Conservation (phyloP, 1,140 invertebrate species). For the Hermatobates lingyangjiaoensis region DNA sequence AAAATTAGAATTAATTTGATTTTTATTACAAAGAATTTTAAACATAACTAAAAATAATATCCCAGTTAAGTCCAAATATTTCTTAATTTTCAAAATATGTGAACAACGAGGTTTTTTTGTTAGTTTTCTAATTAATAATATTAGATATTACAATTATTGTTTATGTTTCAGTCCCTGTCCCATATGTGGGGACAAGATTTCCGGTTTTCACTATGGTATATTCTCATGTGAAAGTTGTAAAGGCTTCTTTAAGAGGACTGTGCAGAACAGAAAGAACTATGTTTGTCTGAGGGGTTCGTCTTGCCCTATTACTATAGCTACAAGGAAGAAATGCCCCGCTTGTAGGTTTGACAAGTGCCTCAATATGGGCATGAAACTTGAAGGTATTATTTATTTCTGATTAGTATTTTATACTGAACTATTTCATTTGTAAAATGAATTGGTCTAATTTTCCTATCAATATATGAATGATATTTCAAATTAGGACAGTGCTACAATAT, state of each 20-base stretch:
- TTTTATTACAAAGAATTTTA: too few relatives aligned
- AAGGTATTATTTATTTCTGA: constrained; percentile 40
- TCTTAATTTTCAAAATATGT: too few relatives aligned
- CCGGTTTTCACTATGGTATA: constrained; percentile 88
- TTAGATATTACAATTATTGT: constrained; percentile 7
- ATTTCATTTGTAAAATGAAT: not conserved
- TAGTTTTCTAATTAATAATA: constrained; percentile 2
- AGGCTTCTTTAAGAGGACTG: constrained; percentile 95
- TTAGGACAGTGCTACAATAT: too few relatives aligned
- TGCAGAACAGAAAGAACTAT: constrained; percentile 94
- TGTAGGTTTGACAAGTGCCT: constrained; percentile 95
- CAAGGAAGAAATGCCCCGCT: constrained; percentile 89
- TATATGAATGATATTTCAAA: too few relatives aligned
- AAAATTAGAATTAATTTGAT: too few relatives aligned
- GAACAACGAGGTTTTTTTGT: too few relatives aligned
- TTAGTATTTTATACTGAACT: too few relatives aligned
- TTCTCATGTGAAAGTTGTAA: constrained; percentile 96
- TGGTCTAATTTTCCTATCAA: too few relatives aligned
- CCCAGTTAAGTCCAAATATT: too few relatives aligned
- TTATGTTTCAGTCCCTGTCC: constrained; percentile 57
- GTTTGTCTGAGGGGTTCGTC: constrained; percentile 77
- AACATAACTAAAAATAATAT: too few relatives aligned
- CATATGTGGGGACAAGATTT: constrained; percentile 87
- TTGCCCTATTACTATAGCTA: constrained; percentile 79
- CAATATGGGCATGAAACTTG: constrained; percentile 88